Evolutionary conservation across 2,888 invertebrate species (phyloP).

Genomic region (Suillia variegata): DNA sequence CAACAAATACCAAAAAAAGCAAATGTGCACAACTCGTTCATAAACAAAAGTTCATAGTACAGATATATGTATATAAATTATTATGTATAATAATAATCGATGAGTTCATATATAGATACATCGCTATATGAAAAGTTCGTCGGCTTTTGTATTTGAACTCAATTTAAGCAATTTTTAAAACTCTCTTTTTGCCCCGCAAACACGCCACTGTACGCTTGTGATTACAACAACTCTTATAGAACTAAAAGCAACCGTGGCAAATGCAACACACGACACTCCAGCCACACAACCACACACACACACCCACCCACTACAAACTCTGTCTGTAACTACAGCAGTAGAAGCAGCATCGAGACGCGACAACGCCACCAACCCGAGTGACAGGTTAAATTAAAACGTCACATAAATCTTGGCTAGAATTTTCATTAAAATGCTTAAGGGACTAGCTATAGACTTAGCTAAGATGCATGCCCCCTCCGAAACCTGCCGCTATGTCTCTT

Average conservation of each 20-base stretch:
- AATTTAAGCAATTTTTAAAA: too few species aligned
- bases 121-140: too few species aligned
- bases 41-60: too few species aligned
- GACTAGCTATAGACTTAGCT: too few species aligned
- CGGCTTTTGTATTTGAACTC: too few species aligned
- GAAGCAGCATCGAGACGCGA: background rate
- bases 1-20: background rate
- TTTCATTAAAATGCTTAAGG: slow-evolving; percentile 55
- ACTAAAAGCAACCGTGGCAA: background rate
- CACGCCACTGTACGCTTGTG: background rate
- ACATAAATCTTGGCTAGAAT: slow-evolving; percentile 56
- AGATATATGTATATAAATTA: too few species aligned
- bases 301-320: too few species aligned
- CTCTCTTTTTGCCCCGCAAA: background rate
- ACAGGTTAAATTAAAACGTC: slow-evolving; percentile 57
- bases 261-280: background rate
- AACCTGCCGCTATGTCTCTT: too few species aligned
- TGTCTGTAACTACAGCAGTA: background rate
- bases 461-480: too few species aligned
- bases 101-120: too few species aligned
- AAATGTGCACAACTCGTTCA: too few species aligned
- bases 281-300: background rate
- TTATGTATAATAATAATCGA: too few species aligned
- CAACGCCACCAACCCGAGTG: slow-evolving; percentile 9
- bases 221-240: background rate